Base-by-base conservation (phyloP, 2,888 invertebrate genomes). In the Nemoura dubitans region DNA sequence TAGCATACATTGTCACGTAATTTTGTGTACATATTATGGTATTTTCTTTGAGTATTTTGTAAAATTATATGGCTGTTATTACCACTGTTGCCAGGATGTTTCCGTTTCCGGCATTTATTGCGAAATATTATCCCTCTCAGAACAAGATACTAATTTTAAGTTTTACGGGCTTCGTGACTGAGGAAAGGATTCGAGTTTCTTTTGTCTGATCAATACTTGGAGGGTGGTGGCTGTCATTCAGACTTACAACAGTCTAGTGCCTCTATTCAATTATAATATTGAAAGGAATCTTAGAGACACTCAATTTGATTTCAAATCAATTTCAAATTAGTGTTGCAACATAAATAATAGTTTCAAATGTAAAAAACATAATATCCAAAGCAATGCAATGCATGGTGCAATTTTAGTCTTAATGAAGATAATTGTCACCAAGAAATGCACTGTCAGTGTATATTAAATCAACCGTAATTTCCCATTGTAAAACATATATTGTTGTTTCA, bases 1-100 rank as follows among this genome's bases (percentile, higher is more conserved):
- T 88, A 88, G 88, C 86, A 87, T 87, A 86, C 86, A 84, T 83
- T 86, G 82, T 86, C 85, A 87, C 28, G 85, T 88, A 87, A 83
- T 29, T 26, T 30, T 80, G 29, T 86, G 81, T 25, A 85, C 27
- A 21, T 82, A 42, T 85, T 76, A 27, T 83, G 30, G 30, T 30
- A 29, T 83, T 81, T 42, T 82, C 42, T 27, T 77, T 85, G 76
- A 84, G 30, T 83, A 84, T 25, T 84, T 77, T 76, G 83, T 85
- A 78, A 80, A 76, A 81, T 82, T 84, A 86, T 25, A 83, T 43
- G 86, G 84, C 87, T 86, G 85, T 86, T 77, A 59, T 43, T 85
- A 86, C 76, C 84, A 77, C 85, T 85, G 76, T 82, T 76, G 85
- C 82, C 86, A 86, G 86, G 30, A 36, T 81, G 86, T 86, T 86